A percentile compares a stretch with the other conserved stretches of the same genome.
These are phyloP conservation scores for Thera britannica DNA, from an alignment of 2,888 invertebrate species.

Conservation along the genomic window DNA sequence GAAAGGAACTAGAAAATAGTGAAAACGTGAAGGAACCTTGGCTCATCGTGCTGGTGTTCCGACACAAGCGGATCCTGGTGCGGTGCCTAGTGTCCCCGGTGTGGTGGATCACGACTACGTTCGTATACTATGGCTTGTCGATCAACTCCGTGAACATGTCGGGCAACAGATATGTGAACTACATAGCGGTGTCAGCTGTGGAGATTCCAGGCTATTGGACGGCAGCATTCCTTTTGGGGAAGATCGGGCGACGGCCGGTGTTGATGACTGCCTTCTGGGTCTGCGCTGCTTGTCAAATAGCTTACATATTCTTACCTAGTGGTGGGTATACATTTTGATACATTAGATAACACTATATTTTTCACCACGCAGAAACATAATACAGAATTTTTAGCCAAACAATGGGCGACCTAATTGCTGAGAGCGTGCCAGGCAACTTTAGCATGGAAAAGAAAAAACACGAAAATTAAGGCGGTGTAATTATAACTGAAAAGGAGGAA, in stretches of 20 bases:
- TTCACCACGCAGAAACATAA: no score
- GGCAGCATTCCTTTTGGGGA: slow-evolving; percentile 84
- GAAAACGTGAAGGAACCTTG: slow-evolving; percentile 56
- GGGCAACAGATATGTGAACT: slow-evolving; percentile 87
- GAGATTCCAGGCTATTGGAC: slow-evolving; percentile 88
- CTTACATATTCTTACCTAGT: slow-evolving; percentile 81
- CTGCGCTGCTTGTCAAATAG: slow-evolving; percentile 84
- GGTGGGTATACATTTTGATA: slow-evolving; percentile 56
- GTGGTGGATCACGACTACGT: slow-evolving; percentile 87
- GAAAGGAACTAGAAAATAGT: slow-evolving; percentile 45
- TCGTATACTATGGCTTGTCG: slow-evolving; percentile 87
- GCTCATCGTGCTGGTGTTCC: slow-evolving; percentile 63
- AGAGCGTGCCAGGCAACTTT: no score
- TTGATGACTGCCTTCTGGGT: slow-evolving; percentile 83
- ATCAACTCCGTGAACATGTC: slow-evolving; percentile 86
- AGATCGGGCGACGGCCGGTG: slow-evolving; percentile 84
- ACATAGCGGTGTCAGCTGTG: slow-evolving; percentile 83
- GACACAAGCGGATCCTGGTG: slow-evolving; percentile 57
- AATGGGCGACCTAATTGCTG: no score
- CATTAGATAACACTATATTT: background rate
- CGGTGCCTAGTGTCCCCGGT: slow-evolving; percentile 67
- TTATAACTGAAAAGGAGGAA: no score
- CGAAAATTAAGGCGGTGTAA: no score
- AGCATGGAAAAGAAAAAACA: no score
- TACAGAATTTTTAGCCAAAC: no score